Evolutionary conservation across 2,113 vertebrate species (phyloP).

Genomic region (Oenanthe oenanthe): DNA sequence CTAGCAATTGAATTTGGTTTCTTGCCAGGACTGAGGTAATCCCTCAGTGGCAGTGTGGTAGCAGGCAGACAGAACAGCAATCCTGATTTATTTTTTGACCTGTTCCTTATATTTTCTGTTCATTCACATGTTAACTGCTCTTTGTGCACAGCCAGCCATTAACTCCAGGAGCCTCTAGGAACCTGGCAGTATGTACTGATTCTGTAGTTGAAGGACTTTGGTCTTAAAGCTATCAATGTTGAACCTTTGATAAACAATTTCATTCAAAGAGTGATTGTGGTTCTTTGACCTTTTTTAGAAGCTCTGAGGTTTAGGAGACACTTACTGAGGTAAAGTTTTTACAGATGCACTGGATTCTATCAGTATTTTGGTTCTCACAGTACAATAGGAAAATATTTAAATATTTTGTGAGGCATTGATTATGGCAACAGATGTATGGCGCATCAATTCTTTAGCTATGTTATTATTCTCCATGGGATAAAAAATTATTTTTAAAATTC

Average conservation of each 20-base stretch:
- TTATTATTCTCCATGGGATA: not conserved
- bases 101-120: not conserved
- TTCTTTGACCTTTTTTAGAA: not conserved
- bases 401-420: not conserved
- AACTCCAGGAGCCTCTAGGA: not conserved
- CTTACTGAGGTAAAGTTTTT: not conserved
- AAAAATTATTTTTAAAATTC: not conserved
- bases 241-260: constrained; percentile 29
- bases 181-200: not conserved
- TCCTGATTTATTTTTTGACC: not conserved
- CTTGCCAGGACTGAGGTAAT: not conserved
- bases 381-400: not conserved
- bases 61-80: not conserved
- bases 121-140: not conserved
- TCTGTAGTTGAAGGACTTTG: constrained; percentile 29
- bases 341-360: not conserved
- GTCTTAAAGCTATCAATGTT: constrained; percentile 3
- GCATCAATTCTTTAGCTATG: not conserved
- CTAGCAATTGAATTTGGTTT: not conserved
- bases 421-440: not conserved
- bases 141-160: not conserved
- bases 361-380: not conserved
- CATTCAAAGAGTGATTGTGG: not conserved
- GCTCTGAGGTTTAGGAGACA: not conserved
- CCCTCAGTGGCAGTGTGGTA: not conserved